Conservation (phyloP, 2,797 vertebrate species). For the Cheirogaleus major region DNA sequence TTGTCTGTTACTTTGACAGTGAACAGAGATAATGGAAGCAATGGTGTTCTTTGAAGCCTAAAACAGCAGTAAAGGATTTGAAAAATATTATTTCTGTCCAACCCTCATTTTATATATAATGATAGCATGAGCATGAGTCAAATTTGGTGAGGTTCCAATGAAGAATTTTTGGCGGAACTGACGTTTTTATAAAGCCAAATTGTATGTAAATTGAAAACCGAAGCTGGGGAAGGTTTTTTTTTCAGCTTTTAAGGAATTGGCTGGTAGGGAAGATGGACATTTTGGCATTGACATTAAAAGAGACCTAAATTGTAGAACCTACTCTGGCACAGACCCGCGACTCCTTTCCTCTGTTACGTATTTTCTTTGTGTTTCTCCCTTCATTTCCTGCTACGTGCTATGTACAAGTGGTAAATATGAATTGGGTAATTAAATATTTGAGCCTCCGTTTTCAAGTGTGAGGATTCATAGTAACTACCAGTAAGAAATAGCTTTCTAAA, state of each 20-base stretch:
- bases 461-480: neutral
- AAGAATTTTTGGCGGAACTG: neutral
- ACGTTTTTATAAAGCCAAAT: neutral
- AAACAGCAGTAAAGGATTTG: neutral
- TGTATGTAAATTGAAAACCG: neutral
- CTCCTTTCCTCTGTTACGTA: neutral
- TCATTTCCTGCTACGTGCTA: neutral
- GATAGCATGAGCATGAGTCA: neutral
- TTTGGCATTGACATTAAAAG: neutral
- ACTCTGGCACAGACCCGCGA: accelerated
- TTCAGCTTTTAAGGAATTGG: neutral
- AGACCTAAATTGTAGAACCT: neutral
- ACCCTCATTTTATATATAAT: neutral
- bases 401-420: neutral
- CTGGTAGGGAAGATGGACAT: neutral
- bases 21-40: neutral
- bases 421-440: neutral
- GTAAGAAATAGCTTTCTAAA: neutral
- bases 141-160: neutral
- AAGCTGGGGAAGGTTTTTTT: neutral
- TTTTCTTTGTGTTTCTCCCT: neutral
- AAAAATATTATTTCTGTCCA: neutral
- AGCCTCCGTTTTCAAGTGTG: neutral
- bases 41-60: neutral
- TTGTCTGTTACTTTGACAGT: neutral